Percentiles rank a stretch among this genome's conserved stretches.
These are phyloP conservation scores for Solenodon paradoxus DNA, from an alignment of 2,113 vertebrate species.

Conservation along the genomic window DNA sequence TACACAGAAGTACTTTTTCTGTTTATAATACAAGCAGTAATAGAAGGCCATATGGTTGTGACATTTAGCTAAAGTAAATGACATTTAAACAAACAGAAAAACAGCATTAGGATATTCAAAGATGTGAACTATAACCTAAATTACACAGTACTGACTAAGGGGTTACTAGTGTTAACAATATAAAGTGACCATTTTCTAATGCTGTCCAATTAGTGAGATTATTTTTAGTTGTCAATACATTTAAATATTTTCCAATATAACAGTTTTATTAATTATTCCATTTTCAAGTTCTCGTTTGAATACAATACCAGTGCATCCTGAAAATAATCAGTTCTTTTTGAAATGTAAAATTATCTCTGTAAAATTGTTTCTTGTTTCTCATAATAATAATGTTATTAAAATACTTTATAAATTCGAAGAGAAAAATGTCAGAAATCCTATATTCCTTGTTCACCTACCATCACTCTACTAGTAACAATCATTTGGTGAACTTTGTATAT, in stretches of 20 bases:
- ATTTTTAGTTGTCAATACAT: conserved; percentile 21
- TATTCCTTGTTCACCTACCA: background rate
- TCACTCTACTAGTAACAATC: background rate
- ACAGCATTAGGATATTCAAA: conserved; percentile 72
- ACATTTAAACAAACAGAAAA: conserved; percentile 82
- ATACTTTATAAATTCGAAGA: background rate
- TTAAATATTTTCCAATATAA: conserved; percentile 43
- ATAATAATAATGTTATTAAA: background rate
- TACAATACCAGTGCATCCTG: background rate
- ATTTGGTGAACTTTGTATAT: background rate
- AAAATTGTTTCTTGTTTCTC: background rate
- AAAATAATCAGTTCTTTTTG: conserved; percentile 1
- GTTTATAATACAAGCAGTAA: conserved; percentile 77
- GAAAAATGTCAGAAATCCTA: background rate
- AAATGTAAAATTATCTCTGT: background rate
- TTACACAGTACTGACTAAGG: conserved; percentile 57
- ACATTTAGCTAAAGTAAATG: conserved; percentile 83
- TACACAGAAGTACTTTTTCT: conserved; percentile 71
- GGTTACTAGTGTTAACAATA: conserved; percentile 45
- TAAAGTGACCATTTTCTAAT: conserved; percentile 62
- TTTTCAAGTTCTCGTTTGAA: conserved; percentile 30
- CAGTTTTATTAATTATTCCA: conserved; percentile 17
- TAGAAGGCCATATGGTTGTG: conserved; percentile 82
- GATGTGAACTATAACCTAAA: conserved; percentile 71
- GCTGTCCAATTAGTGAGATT: conserved; percentile 36